phyloP scores from a whole-genome alignment of 2,797 vertebrate species.

The Yasuhikotakia modesta region DNA sequence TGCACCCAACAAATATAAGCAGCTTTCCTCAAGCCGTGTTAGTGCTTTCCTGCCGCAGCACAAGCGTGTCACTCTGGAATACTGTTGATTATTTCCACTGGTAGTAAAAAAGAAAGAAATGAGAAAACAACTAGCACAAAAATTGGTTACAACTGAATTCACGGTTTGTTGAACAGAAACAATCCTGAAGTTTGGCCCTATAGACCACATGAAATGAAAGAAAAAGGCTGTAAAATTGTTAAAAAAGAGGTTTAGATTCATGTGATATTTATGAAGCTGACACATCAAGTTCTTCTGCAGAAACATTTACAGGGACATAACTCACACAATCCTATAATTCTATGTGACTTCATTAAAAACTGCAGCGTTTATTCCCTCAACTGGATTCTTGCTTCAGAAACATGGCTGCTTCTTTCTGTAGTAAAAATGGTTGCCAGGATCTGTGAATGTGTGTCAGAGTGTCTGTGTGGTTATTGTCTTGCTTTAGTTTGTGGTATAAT shows the following conservation, averaged over 20 bases:
- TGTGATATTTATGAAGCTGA: background rate
- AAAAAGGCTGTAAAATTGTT: background rate
- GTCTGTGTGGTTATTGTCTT: no score
- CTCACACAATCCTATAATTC: slow-evolving; percentile 28
- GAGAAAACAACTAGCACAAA: slow-evolving; percentile 33
- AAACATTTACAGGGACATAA: no score
- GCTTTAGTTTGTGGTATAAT: no score
- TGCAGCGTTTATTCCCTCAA: no score
- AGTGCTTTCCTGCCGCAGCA: slow-evolving; percentile 36
- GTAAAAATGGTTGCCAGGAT: no score
- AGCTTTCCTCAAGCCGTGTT: slow-evolving; percentile 37
- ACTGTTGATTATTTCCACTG: slow-evolving; percentile 51
- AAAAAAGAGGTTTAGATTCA: slow-evolving; percentile 3
- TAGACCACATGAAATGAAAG: slow-evolving; percentile 7
- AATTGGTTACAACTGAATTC: slow-evolving; percentile 43
- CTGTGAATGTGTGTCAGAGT: no score
- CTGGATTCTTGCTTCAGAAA: no score
- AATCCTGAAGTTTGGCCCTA: slow-evolving; percentile 9
- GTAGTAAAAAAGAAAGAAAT: background rate
- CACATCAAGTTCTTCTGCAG: background rate
- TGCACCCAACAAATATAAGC: slow-evolving; percentile 55
- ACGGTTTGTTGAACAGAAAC: slow-evolving; percentile 33
- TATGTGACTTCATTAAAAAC: no score
- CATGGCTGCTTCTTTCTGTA: no score
- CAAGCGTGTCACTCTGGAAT: slow-evolving; percentile 29